These are phyloP conservation scores for Yponomeuta malinellus DNA, from an alignment of 2,888 invertebrate genomes.

Conservation along the genomic window DNA sequence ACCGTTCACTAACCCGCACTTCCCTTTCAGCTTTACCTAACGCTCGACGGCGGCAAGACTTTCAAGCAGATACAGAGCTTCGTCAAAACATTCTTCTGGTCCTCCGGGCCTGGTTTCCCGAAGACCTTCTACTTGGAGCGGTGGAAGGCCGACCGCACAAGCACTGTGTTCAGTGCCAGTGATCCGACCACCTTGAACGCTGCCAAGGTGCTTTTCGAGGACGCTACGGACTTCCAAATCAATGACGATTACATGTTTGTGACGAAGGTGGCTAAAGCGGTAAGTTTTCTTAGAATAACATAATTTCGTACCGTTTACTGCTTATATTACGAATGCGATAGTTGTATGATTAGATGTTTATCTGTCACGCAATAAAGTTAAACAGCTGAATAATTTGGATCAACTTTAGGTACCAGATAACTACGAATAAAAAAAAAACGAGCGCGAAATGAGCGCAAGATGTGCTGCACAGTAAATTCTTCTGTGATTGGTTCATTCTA, in stretches of 20 bases:
- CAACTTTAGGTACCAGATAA: too few relatives aligned
- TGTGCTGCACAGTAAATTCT: too few relatives aligned
- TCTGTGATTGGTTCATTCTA: too few relatives aligned
- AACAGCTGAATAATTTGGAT: too few relatives aligned
- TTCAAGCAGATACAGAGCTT: constrained; percentile 82
- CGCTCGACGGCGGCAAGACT: constrained; percentile 82
- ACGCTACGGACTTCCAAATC: constrained; percentile 88
- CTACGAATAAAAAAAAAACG: too few relatives aligned
- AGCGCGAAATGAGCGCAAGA: too few relatives aligned
- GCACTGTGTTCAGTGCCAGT: constrained; percentile 82
- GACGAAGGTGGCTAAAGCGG: constrained; percentile 79
- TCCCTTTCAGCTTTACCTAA: constrained; percentile 80
- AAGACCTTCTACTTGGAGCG: constrained; percentile 81
- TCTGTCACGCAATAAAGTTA: too few relatives aligned
- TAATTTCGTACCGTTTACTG: too few relatives aligned
- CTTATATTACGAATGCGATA: too few relatives aligned
- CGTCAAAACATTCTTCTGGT: constrained; percentile 89
- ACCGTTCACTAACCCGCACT: not conserved
- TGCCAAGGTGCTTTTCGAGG: constrained; percentile 74
- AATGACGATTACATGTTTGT: constrained; percentile 91
- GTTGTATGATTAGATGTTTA: too few relatives aligned
- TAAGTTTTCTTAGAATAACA: constrained; percentile 42
- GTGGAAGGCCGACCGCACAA: constrained; percentile 76
- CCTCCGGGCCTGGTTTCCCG: constrained; percentile 62
- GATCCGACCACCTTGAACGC: constrained; percentile 68